Base-by-base conservation (phyloP, 2,888 invertebrate species). In the Seira sanloemensis region DNA sequence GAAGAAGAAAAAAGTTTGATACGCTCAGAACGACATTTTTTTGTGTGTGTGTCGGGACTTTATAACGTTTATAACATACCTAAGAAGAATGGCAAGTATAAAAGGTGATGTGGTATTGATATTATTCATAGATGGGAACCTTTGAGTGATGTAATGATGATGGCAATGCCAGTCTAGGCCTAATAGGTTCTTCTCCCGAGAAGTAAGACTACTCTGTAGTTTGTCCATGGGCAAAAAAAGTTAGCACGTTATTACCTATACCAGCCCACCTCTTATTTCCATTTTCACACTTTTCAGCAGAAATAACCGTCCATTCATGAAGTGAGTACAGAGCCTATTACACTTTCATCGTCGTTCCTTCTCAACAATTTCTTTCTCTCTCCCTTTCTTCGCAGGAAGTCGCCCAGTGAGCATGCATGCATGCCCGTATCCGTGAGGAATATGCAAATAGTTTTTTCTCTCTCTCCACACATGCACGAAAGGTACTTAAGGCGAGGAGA, bases 401-500 rank as follows among this genome's bases (percentile, higher is more conserved):
- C 37, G 12, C 5, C 12, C 12, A 37, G 37, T 37, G 37, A 37
- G 12, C 37, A 37, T 37, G 37, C n/a, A 37, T 12, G 37, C 12
- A 7, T 37, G 5, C 37, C 37, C n/a, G n/a, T n/a, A n/a, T 37
- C 37, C 37, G 5, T 7, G 12, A 37, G 12, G 12, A 37, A 37
- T 37, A 37, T 37, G 37, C 37, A 37, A 37, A 37, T 37, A n/a
- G n/a, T n/a, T n/a, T n/a, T n/a, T n/a, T n/a, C n/a, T n/a, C n/a
- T n/a, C n/a, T n/a, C n/a, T n/a, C 12, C 37, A 37, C 4, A 37
- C 37, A 12, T 37, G 37, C 5, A 37, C 4, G 37, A n/a, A n/a
- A n/a, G n/a, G n/a, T n/a, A n/a, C n/a, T 74, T 12, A 62, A 27
- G 27, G 19, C 19, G 58, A 4, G n/a, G 21, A 37, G 74, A 74